Evolutionary conservation across 1,140 invertebrate species (phyloP), one percentile per base, ranked within the genome.

Genomic region (Gonatopus flavifemur): DNA sequence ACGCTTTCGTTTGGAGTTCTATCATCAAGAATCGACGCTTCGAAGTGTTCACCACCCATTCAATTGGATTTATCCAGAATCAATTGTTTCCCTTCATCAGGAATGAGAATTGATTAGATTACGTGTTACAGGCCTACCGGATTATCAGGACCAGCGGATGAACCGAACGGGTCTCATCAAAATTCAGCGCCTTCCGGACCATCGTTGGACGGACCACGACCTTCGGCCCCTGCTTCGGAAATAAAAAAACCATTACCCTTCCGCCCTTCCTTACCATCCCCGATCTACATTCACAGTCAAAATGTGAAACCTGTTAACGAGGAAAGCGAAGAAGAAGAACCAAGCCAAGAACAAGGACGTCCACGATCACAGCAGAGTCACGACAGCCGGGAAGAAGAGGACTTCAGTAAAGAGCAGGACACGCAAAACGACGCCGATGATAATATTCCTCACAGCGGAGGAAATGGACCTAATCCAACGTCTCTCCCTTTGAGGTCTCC

Each of bases 231-330:
- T 69, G 71, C 1, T 71, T 71, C n/a, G 73, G 74, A 52, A 73
- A 78, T 50, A 59, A 70, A 40, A 69, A 70, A 36, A 45, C 75
- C 33, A 19, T 57, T 15, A 18, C 62, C 39, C 65, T 72, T 31
- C 57, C 59, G 37, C 67, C 72, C 18, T 52, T n/a, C n/a, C n/a
- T n/a, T n/a, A n/a, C n/a, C n/a, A n/a, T n/a, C n/a, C n/a, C 68
- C 31, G 70, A n/a, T 71, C 60, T 72, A 73, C 48, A n/a, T n/a
- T n/a, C n/a, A n/a, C n/a, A n/a, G n/a, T 67, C 77, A 59, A 42
- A 69, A 52, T 38, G 24, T 70, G 0, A 69, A 67, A 39, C 69
- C 69, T 4, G 69, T 72, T 6, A 72, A 49, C 53, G 68, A 71
- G 35, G 64, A 67, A 0, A 49, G 56, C 19, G 59, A 62, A 5